These are phyloP conservation scores for Streptopelia turtur DNA, from an alignment of 2,797 vertebrate genomes.

Conservation along the genomic window DNA sequence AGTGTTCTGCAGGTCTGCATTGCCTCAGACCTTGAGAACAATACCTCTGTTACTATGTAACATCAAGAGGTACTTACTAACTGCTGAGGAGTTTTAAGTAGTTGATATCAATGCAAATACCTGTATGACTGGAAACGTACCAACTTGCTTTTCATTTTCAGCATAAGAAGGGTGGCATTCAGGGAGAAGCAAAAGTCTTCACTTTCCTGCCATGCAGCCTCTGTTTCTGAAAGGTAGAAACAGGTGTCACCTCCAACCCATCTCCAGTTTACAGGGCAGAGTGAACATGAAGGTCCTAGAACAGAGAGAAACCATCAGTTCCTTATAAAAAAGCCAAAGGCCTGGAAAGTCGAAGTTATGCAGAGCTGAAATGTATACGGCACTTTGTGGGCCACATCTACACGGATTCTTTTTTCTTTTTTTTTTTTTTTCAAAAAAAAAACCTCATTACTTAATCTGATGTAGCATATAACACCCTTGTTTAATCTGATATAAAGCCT, in stretches of 20 bases:
- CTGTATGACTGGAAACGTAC: neutral
- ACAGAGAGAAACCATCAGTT: neutral
- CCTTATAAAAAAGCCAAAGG: neutral
- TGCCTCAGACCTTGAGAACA: neutral
- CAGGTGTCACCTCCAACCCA: constrained; percentile 17
- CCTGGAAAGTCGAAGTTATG: neutral
- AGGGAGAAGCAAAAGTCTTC: neutral
- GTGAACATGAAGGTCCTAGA: constrained; percentile 1
- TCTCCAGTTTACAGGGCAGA: constrained; percentile 62
- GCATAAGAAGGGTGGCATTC: constrained; percentile 30
- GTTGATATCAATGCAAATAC: neutral
- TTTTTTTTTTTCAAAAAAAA: neutral
- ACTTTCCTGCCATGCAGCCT: constrained; percentile 55
- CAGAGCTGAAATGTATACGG: neutral
- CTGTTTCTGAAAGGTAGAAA: constrained; percentile 58
- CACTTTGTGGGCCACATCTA: neutral
- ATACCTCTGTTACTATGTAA: neutral
- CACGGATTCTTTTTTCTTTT: neutral
- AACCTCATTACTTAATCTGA: neutral
- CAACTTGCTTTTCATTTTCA: neutral
- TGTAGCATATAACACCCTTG: neutral
- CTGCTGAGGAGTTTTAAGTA: neutral
- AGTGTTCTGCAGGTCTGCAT: neutral
- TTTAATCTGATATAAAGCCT: neutral
- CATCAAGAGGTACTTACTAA: neutral